phyloP scores from a whole-genome alignment of 2,113 vertebrate species.

The Puntigrus tetrazona region DNA sequence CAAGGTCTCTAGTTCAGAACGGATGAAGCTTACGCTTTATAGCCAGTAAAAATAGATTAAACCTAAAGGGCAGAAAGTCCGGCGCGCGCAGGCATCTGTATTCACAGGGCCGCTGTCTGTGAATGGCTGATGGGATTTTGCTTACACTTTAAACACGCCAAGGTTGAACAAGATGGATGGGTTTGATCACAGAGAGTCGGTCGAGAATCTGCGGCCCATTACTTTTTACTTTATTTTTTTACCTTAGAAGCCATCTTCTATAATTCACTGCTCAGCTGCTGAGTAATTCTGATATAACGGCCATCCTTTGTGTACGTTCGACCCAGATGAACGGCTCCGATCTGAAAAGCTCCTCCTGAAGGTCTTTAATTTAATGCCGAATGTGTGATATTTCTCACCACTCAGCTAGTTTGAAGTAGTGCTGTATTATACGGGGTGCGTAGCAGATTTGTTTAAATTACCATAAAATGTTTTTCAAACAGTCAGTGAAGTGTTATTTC shows the following conservation, averaged over 20 bases:
- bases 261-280: not conserved
- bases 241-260: slow-evolving; percentile 12
- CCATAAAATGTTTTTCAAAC: not conserved
- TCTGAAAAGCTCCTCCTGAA: not conserved
- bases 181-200: slow-evolving; percentile 17
- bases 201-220: not conserved
- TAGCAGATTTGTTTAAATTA: not conserved
- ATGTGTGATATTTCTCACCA: not conserved
- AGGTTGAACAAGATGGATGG: slow-evolving; percentile 22
- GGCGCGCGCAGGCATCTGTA: not conserved
- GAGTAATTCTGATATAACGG: slow-evolving; percentile 21
- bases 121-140: slow-evolving; percentile 16
- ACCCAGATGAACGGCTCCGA: slow-evolving; percentile 18
- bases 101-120: slow-evolving; percentile 9
- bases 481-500: not conserved
- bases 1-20: slow-evolving; percentile 27
- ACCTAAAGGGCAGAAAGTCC: slow-evolving; percentile 1
- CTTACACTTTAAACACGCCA: not conserved
- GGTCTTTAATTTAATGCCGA: not conserved
- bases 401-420: not conserved
- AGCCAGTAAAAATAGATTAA: slow-evolving; percentile 23
- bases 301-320: not conserved
- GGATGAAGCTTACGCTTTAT: not conserved
- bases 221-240: slow-evolving; percentile 8
- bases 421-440: not conserved